Evolutionary conservation across 1,140 invertebrate genomes (phyloP), one percentile per base, ranked within the genome.

Genomic region (Microplitis mediator): DNA sequence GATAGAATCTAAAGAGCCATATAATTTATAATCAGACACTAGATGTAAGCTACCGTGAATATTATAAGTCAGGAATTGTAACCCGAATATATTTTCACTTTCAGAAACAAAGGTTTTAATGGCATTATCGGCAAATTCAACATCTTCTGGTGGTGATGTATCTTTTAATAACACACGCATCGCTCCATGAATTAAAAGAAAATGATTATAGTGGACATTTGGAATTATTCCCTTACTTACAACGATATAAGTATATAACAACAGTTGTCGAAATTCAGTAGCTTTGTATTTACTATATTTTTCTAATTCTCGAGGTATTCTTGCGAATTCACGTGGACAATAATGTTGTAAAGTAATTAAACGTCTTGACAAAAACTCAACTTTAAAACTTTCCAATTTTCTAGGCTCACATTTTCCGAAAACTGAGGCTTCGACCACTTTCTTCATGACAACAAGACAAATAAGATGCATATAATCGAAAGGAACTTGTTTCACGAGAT

Each of bases 181-280:
- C 6, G 78, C 73, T 35, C 83, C 73, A 73, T 80, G 82, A 2
- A 88, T 69, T 4, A 77, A 16, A 14, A 87, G 51, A 77, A 88
- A 87, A 62, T 85, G 73, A n/a, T 81, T 16, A 76, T 84, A 87
- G 16, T 77, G 4, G 3, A 73, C 71, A 51, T 78, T 39, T 11
- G 36, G 31, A 56, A 76, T 60, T 45, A 77, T 50, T 23, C 52
- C 64, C 39, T 60, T 75, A n/a, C 86, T 76, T 54, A 82, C 79
- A 14, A 85, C 67, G 52, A 81, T 76, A 1, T 84, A 85, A 32
- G 75, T 83, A 74, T 86, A 87, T n/a, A 86, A 67, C 5, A 88
- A 45, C 70, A 87, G 82, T 64, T 82, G 78, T 35, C 85, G 65
- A 63, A 82, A 84, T 73, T 87, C 86, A 50, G 86, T 87, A 3